Evolutionary conservation across 2,888 invertebrate genomes (phyloP).

Genomic region (Dendrolimus houi): DNA sequence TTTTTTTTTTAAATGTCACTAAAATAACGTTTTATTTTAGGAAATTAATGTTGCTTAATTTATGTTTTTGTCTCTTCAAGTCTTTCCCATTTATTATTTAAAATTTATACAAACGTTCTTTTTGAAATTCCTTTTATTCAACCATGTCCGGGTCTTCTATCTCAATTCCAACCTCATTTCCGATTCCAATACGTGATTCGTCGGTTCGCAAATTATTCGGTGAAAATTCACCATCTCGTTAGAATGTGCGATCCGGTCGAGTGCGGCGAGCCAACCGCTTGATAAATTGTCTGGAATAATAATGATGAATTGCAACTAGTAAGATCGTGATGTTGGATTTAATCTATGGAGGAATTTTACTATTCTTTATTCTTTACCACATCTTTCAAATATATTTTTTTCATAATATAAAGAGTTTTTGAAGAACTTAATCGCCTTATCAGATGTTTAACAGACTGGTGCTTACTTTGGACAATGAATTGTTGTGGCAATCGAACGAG

Average conservation of each 20-base stretch:
- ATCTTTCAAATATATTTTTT: too few species aligned
- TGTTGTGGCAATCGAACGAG: too few species aligned
- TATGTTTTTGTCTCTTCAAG: too few species aligned
- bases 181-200: slow-evolving; percentile 76
- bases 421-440: too few species aligned
- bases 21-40: too few species aligned
- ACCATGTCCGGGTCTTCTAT: slow-evolving; percentile 68
- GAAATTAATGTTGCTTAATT: too few species aligned
- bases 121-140: slow-evolving; percentile 33
- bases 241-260: slow-evolving; percentile 71
- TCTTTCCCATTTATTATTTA: too few species aligned
- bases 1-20: too few species aligned
- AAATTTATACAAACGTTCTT: slow-evolving; percentile 5
- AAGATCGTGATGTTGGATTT: slow-evolving; percentile 57
- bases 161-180: slow-evolving; percentile 71
- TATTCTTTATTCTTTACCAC: background rate
- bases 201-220: slow-evolving; percentile 75
- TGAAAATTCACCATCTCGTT: slow-evolving; percentile 77
- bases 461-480: too few species aligned
- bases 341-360: slow-evolving; percentile 55
- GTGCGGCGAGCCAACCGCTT: slow-evolving; percentile 72
- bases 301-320: slow-evolving; percentile 76
- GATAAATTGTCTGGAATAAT: slow-evolving; percentile 77
- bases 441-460: too few species aligned
- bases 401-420: too few species aligned